Base-by-base conservation (phyloP, 2,888 invertebrate genomes). In the Mimachlamys varia region DNA sequence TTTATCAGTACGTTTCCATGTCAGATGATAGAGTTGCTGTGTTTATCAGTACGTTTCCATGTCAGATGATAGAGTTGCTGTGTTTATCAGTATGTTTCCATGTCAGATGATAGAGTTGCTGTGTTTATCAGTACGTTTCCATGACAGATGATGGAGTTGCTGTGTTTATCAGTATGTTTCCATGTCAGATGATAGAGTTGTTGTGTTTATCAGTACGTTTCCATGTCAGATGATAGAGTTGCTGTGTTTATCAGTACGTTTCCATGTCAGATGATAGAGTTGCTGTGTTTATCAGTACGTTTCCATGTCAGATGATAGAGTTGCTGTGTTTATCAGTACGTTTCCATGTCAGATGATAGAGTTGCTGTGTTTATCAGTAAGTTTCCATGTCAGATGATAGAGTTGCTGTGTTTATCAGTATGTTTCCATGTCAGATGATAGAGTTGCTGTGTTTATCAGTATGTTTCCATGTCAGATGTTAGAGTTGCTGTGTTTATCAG, bases 381-480 rank as follows among this genome's bases (percentile, higher is more conserved):
- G 19, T 53, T 53, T 53, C 2, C 19, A 17, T 53, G 19, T 53
- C 93, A 96, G 96, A 94, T 94, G 50, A 94, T 99, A 1, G 98
- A 98, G 93, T 98, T 98, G 0, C 96, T 99, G n/a, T 98, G 98
- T 7, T n/a, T n/a, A n/a, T n/a, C n/a, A 7, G 7, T 53, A 53
- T 10, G 19, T 53, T 53, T 53, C 2, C 19, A 17, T 53, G 19
- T 53, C 93, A 96, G 96, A 94, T 94, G 50, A 94, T 99, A 1
- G 98, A 98, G 93, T 98, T 98, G 0, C 96, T 99, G n/a, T 98
- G 98, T 7, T n/a, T n/a, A n/a, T n/a, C n/a, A 7, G 7, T 53
- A 53, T 10, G 19, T 53, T 53, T 53, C 2, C 19, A 17, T 53
- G 19, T 53, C 93, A 96, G 96, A 94, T 94, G 50, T 94, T 99